phyloP scores from a whole-genome alignment of 2,888 invertebrate genomes.

The Rotaria socialis region DNA sequence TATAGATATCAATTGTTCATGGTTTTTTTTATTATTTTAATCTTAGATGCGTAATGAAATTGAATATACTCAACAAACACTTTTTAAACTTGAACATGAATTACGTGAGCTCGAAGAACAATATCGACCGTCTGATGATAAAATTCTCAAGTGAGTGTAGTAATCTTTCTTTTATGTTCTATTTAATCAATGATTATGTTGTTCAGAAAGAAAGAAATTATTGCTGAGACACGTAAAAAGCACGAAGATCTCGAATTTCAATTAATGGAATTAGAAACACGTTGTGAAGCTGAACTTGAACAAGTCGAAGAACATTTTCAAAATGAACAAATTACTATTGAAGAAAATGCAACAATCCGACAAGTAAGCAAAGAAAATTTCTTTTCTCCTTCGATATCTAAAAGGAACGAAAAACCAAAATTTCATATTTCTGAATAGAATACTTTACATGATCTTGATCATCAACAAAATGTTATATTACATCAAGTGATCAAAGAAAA shows the following conservation, averaged over 20 bases:
- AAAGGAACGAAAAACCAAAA: neutral
- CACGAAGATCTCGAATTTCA: constrained; percentile 47
- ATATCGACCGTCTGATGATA: constrained; percentile 22
- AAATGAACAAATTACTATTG: constrained; percentile 40
- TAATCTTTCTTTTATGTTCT: constrained; percentile 30
- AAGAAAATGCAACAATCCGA: neutral
- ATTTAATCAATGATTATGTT: constrained; percentile 15
- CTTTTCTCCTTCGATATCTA: neutral
- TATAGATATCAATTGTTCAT: neutral
- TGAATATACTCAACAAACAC: constrained; percentile 41
- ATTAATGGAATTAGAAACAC: constrained; percentile 46
- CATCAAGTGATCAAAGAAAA: constrained; percentile 39
- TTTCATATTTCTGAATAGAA: neutral
- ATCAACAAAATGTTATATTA: constrained; percentile 40
- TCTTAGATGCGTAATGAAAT: constrained; percentile 44
- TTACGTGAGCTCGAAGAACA: constrained; percentile 30
- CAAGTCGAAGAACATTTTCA: constrained; percentile 42
- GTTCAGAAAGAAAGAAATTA: constrained; percentile 38
- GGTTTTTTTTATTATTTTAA: neutral
- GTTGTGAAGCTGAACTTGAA: constrained; percentile 45
- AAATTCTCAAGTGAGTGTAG: neutral
- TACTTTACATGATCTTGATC: constrained; percentile 32
- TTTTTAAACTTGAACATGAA: constrained; percentile 44
- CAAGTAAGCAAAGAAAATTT: neutral
- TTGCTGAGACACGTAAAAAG: constrained; percentile 38